Evolutionary conservation across 1,140 invertebrate species (phyloP).

Genomic region (Heliconius melpomene): DNA sequence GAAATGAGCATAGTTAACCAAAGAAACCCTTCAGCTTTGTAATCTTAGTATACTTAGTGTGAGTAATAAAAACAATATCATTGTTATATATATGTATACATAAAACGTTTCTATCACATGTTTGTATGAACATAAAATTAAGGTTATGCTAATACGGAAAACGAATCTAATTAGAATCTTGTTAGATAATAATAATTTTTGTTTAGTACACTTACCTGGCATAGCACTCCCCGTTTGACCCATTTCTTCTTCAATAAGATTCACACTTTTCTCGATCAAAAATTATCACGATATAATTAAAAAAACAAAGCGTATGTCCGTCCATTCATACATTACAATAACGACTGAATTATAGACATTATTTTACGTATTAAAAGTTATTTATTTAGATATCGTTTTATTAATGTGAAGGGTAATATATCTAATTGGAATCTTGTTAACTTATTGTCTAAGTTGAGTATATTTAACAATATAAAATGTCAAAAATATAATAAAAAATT

Average conservation of each 20-base stretch:
- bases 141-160: constrained; percentile 36
- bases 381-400: constrained; percentile 28
- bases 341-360: constrained; percentile 44
- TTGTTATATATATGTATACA: neutral
- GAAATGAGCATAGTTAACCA: no score
- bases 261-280: constrained; percentile 43
- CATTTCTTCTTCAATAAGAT: constrained; percentile 47
- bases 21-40: no score
- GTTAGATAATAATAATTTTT: constrained; percentile 41
- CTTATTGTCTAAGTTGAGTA: constrained; percentile 35
- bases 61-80: neutral
- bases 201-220: constrained; percentile 63
- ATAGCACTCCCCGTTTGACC: constrained; percentile 70
- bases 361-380: constrained; percentile 26
- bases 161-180: constrained; percentile 42
- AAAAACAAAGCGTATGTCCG: constrained; percentile 28
- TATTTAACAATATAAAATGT: neutral
- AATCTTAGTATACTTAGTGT: no score
- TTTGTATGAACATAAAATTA: neutral
- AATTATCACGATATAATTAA: constrained; percentile 40
- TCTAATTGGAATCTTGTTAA: constrained; percentile 45
- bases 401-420: constrained; percentile 23
- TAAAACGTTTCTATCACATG: neutral
- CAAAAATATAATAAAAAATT: constrained; percentile 8
- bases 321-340: constrained; percentile 26